Percentiles rank a stretch among this genome's conserved stretches.
Conservation (phyloP, 2,888 invertebrate genomes). For the Agrilus cyanescens region DNA sequence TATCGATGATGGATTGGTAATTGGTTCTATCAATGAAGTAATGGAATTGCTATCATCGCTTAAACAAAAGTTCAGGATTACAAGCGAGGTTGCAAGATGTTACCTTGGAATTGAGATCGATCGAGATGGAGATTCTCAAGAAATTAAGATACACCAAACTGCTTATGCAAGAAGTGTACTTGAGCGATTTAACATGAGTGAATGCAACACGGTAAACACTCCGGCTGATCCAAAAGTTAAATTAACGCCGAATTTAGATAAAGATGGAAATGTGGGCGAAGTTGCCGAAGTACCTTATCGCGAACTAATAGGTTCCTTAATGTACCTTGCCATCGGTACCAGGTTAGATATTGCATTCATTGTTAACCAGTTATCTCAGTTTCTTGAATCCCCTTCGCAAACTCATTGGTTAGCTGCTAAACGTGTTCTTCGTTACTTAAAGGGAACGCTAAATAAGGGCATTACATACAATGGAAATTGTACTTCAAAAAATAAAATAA, state of each 20-base stretch:
- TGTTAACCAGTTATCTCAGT: slow-evolving; percentile 10
- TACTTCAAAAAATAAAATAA: too few relatives aligned
- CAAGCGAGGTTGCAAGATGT: too few relatives aligned
- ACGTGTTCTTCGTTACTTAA: slow-evolving; percentile 13
- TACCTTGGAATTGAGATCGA: too few relatives aligned
- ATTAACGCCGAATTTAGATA: too few relatives aligned
- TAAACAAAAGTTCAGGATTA: too few relatives aligned
- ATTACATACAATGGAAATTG: slow-evolving; percentile 8
- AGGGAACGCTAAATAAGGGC: slow-evolving; percentile 9
- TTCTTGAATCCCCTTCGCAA: slow-evolving; percentile 1
- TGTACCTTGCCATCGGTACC: slow-evolving; percentile 3
- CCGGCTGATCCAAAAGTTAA: slow-evolving; percentile 13
- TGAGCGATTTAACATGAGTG: slow-evolving; percentile 13
- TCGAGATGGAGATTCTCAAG: too few relatives aligned
- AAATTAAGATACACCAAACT: too few relatives aligned
- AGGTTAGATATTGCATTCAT: slow-evolving; percentile 14
- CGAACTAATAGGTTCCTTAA: slow-evolving; percentile 11
- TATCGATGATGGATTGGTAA: too few relatives aligned
- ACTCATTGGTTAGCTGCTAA: slow-evolving; percentile 14
- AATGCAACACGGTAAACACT: slow-evolving; percentile 10
- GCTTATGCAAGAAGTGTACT: too few relatives aligned
- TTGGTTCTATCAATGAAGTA: too few relatives aligned
- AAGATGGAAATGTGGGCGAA: neutral
- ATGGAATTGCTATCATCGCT: too few relatives aligned
- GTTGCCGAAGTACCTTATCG: slow-evolving; percentile 9